These are phyloP conservation scores for Acleris cristana DNA, from an alignment of 2,888 invertebrate species.

Conservation along the genomic window DNA sequence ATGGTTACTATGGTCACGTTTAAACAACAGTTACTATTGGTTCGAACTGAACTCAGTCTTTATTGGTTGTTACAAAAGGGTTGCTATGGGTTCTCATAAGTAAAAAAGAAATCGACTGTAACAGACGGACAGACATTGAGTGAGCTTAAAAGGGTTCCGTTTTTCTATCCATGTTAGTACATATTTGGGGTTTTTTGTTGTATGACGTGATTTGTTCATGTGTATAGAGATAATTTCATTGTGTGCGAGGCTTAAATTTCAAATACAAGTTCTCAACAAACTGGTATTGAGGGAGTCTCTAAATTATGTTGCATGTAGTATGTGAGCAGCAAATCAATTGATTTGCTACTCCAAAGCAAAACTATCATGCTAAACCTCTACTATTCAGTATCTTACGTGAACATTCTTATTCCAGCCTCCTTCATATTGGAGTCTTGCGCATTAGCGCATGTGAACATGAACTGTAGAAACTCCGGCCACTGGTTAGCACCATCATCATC, in stretches of 20 bases:
- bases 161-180: too few relatives aligned
- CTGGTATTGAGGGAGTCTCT: slow-evolving; percentile 33
- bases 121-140: too few relatives aligned
- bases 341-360: not conserved
- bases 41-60: too few relatives aligned
- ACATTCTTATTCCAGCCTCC: slow-evolving; percentile 97
- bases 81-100: too few relatives aligned
- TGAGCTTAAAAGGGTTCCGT: too few relatives aligned
- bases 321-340: slow-evolving; percentile 4
- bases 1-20: too few relatives aligned
- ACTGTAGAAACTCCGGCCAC: slow-evolving; percentile 98
- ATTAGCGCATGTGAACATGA: slow-evolving; percentile 97
- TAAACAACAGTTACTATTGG: too few relatives aligned
- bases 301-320: slow-evolving; percentile 30
- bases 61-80: too few relatives aligned
- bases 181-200: too few relatives aligned
- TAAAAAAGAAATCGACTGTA: too few relatives aligned
- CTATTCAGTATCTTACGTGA: slow-evolving; percentile 86
- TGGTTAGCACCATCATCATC: slow-evolving; percentile 98
- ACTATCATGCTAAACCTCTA: not conserved
- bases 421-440: slow-evolving; percentile 92
- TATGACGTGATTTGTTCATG: too few relatives aligned
- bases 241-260: slow-evolving; percentile 12
- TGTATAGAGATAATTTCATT: not conserved
- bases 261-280: slow-evolving; percentile 18